Conservation (phyloP, 1,140 invertebrate species). For the Grapholita molesta region DNA sequence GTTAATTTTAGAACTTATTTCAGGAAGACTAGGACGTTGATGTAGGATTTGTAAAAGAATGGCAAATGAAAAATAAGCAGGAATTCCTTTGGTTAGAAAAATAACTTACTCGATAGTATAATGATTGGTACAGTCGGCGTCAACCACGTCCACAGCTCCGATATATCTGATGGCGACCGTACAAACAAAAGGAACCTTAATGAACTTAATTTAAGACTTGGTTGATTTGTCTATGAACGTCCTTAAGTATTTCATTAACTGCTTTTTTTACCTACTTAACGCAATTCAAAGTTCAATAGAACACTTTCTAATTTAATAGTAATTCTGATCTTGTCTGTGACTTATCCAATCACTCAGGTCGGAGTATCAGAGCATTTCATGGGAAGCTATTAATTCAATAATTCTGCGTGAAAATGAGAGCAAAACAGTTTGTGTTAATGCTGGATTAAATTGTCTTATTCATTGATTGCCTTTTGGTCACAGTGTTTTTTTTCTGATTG, state of each 20-base stretch:
- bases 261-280: neutral
- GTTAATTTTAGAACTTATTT: too few species aligned
- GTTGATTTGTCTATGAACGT: too few species aligned
- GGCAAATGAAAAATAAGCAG: too few species aligned
- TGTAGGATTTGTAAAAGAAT: too few species aligned
- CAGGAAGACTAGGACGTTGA: too few species aligned
- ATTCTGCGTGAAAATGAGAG: neutral
- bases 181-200: too few species aligned
- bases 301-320: neutral
- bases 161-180: too few species aligned
- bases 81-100: too few species aligned
- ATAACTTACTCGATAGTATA: too few species aligned
- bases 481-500: neutral
- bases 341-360: neutral
- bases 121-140: too few species aligned
- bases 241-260: neutral
- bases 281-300: neutral
- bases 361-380: neutral
- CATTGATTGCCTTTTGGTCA: neutral
- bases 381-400: conserved; percentile 11
- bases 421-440: neutral
- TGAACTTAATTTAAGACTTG: too few species aligned
- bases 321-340: neutral
- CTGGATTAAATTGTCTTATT: neutral
- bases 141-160: too few species aligned